Evolutionary conservation across 2,888 invertebrate genomes (phyloP).

Genomic region (Panopea generosa): DNA sequence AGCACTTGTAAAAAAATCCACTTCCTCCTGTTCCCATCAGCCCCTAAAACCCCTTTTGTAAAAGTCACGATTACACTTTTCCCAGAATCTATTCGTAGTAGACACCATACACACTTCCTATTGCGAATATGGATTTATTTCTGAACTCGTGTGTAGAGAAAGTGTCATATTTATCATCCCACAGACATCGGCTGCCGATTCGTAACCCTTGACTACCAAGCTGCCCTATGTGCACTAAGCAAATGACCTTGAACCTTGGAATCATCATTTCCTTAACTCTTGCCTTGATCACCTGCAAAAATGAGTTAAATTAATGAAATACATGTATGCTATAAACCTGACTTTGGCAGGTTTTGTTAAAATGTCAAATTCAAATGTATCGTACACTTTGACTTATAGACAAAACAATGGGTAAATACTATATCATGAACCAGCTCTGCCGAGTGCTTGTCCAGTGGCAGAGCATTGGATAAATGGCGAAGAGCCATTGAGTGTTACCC

Average conservation of each 20-base stretch:
- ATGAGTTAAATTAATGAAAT: background rate
- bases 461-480: too few species aligned
- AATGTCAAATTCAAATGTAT: too few species aligned
- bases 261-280: slow-evolving; percentile 83
- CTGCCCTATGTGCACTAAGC: slow-evolving; percentile 83
- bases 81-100: slow-evolving; percentile 75
- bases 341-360: too few species aligned
- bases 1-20: too few species aligned
- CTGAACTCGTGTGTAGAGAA: slow-evolving; percentile 82
- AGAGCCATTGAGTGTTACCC: too few species aligned
- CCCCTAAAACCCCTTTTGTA: too few species aligned
- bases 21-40: too few species aligned
- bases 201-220: slow-evolving; percentile 80
- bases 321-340: background rate
- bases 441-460: too few species aligned
- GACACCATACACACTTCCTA: slow-evolving; percentile 83
- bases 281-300: slow-evolving; percentile 83
- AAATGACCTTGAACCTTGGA: slow-evolving; percentile 84
- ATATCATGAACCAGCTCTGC: too few species aligned
- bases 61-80: background rate
- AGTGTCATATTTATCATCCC: slow-evolving; percentile 82
- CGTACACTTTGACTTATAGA: too few species aligned
- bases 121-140: slow-evolving; percentile 83
- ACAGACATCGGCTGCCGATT: slow-evolving; percentile 83
- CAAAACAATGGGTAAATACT: too few species aligned